A percentile compares a stretch with the other conserved stretches of the same genome.
Evolutionary conservation across 2,113 vertebrate species (phyloP).

Genomic region (Phainopepla nitens): DNA sequence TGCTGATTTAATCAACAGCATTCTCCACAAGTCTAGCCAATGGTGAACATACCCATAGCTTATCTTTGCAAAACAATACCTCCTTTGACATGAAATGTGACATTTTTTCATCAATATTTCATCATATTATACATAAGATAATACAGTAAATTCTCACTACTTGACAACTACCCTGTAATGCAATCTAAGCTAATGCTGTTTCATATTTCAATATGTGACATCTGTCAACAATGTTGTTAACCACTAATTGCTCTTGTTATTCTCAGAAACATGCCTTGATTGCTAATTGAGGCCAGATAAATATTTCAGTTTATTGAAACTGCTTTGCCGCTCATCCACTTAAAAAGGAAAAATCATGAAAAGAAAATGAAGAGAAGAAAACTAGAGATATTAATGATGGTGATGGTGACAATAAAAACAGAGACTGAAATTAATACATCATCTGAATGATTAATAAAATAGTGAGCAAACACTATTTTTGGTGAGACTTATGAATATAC

Average conservation of each 20-base stretch:
- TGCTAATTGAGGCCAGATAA: background rate
- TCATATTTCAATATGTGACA: background rate
- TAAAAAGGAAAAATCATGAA: background rate
- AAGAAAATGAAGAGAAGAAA: background rate
- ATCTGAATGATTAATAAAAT: background rate
- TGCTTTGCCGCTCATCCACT: background rate
- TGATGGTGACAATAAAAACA: background rate
- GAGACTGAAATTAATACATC: background rate
- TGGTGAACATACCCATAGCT: background rate
- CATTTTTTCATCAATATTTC: slow-evolving; percentile 46
- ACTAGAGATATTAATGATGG: background rate
- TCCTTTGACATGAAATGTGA: background rate
- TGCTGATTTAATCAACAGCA: slow-evolving; percentile 14
- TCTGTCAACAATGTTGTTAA: slow-evolving; percentile 32
- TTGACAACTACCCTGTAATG: slow-evolving; percentile 18
- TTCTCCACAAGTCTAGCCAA: background rate
- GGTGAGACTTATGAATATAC: background rate
- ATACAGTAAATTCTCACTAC: slow-evolving; percentile 26
- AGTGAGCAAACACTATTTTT: background rate
- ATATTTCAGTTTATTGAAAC: background rate
- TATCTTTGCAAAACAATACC: slow-evolving; percentile 31
- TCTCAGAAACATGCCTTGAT: background rate
- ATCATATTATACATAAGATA: background rate
- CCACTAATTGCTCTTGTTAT: background rate
- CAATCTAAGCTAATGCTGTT: slow-evolving; percentile 29